Base-by-base conservation (phyloP, 2,888 invertebrate species). In the Philonicus albiceps region DNA sequence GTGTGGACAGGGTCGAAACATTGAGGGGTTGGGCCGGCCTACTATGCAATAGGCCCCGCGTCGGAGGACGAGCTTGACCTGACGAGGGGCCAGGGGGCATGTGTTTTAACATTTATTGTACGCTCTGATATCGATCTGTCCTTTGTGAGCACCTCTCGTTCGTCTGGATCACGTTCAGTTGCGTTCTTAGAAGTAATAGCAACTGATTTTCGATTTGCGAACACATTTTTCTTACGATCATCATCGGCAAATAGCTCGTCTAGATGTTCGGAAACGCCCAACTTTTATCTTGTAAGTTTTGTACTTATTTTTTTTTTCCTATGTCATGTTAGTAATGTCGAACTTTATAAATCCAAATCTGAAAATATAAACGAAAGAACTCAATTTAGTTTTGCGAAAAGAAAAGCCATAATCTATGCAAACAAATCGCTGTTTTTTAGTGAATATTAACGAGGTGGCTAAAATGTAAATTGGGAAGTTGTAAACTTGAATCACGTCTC, bases 11-110 rank as follows among this genome's bases (percentile, higher is more conserved):
- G 86, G 95, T 95, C 89, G 95, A 94, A 88, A 95, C 94, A 91
- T 95, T 95, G 88, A 95, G 93, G 86, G 95, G 94, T 89, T 95
- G 94, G 89, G 94, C 94, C 76, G 92, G 92, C 87, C 92, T 90
- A 89, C 91, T 89, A 88, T 91, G 91, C 86, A 91, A 88, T 86
- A 89, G 88, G 88, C 89, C 88, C 86, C 89, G 88, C 78, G 89
- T 88, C 78, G 89, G 87, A 89, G 89, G 91, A 90, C 90, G 89
- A 89, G 89, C 88, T 90, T 90, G 92, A 90, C 83, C 90, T 91
- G 84, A 90, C 91, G 92, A 90, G 31, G 93, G 93, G 88, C 89
- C 89, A 80, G 90, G 89, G 72, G 90, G 89, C 89, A 90, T 90
- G 88, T 90, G 90, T 88, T 90, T 90, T 89, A 90, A 89, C 90